These are phyloP conservation scores for Gymnarchus niloticus DNA, from an alignment of 2,113 vertebrate species.

Conservation along the genomic window DNA sequence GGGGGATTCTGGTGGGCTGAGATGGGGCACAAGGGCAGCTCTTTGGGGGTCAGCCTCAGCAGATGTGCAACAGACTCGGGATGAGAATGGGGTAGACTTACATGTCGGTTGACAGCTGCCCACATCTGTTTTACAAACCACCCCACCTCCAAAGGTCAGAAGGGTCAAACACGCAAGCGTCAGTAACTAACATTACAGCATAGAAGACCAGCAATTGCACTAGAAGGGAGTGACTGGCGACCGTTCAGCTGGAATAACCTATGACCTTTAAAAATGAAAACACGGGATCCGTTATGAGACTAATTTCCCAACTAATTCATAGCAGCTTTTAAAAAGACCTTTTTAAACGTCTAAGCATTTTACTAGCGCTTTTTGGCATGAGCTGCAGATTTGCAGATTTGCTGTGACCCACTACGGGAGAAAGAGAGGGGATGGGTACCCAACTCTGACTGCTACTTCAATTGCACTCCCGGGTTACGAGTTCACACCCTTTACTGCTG, in stretches of 20 bases:
- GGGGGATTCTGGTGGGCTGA: not conserved
- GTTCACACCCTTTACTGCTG: not conserved
- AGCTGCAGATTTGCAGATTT: not conserved
- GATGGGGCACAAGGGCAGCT: not conserved
- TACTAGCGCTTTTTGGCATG: not conserved
- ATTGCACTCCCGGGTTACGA: not conserved
- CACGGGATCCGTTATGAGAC: not conserved
- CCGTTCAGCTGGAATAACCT: too few species aligned
- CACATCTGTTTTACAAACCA: constrained; percentile 12
- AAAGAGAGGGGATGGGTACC: not conserved
- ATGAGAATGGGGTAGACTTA: not conserved
- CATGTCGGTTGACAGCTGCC: not conserved
- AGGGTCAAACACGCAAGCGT: not conserved
- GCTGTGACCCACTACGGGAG: not conserved
- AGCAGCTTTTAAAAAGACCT: not conserved
- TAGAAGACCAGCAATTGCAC: not conserved
- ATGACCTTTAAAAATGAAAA: not conserved
- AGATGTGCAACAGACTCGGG: not conserved
- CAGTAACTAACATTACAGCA: not conserved
- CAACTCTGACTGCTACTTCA: not conserved
- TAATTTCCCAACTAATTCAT: not conserved
- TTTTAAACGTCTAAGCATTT: not conserved
- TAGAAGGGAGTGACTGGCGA: not conserved
- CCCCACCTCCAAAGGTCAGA: not conserved
- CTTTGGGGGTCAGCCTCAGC: not conserved